Evolutionary conservation across 2,888 invertebrate species (phyloP), one percentile per base, ranked within the genome.

Genomic region (Cerastoderma edule): DNA sequence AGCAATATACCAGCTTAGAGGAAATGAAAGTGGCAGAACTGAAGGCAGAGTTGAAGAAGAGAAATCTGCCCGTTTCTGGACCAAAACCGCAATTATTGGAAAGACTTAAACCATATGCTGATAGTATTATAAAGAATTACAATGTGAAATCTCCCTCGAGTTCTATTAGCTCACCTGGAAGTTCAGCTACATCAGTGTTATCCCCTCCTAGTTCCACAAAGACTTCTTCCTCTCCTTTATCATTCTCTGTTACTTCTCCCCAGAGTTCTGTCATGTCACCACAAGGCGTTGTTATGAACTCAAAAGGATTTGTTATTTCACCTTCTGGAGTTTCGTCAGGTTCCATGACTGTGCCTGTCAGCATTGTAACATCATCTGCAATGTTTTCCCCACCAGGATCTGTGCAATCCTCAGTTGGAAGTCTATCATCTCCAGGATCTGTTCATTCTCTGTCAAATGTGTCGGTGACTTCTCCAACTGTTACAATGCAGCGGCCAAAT

Each of bases 21-120:
- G 98, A 98, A 90, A 97, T 98, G 97, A 98, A 98, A 94, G 98
- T 97, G 69, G 97, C 97, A 78, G 98, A 99, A 91, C 94, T 99
- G 85, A 98, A 98, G 92, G 96, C 96, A 72, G 98, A 99, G 92
- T 95, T 98, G 87, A 99, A 98, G 93, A 96, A 97, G 73, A 95
- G 99, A 64, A 98, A 96, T 93, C 94, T 99, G 76, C 97, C 98
- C 5, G 99, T 99, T 0, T 98, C 98, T 16, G 99, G 99, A 28
- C 96, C 98, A 0, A 99, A 99, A 92, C 97, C 98, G 10, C 97
- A 98, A 91, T 94, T 99, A 53, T 96, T 99, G 73, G 98, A 99
- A 92, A 95, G 99, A 53, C 94, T 99, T 72, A 96, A 96, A 83
- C 96, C 93, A 5, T 93, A 91, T 87, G 90, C 93, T 32, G 93